Conservation (phyloP, 2,113 vertebrate genomes). For the Orycteropus afer region DNA sequence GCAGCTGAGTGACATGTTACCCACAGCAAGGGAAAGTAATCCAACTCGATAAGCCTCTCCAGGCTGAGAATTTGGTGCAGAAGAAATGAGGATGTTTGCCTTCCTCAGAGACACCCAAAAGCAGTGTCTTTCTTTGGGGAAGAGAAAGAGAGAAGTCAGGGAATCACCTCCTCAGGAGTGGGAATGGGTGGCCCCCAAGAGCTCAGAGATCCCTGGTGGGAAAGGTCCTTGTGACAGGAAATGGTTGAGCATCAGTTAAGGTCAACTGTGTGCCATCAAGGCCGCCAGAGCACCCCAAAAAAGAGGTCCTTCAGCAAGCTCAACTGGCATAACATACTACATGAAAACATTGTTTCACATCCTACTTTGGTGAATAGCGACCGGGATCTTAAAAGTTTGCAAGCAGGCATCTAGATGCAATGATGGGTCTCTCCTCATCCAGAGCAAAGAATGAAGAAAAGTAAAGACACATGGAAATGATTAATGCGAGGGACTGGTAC, state of each 20-base stretch:
- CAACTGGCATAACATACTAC: too few species aligned
- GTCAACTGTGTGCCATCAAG: not conserved
- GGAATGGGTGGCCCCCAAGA: not conserved
- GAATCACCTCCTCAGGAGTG: not conserved
- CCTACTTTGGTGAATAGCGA: too few species aligned
- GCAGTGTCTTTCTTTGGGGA: not conserved
- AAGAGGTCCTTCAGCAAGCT: too few species aligned
- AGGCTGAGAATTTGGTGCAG: not conserved
- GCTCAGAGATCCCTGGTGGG: not conserved
- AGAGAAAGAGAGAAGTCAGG: not conserved
- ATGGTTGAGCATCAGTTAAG: too few species aligned
- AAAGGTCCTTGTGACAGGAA: not conserved
- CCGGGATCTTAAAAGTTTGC: too few species aligned
- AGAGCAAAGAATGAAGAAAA: too few species aligned
- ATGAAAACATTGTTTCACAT: too few species aligned
- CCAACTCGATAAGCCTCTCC: not conserved
- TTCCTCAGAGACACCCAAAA: not conserved
- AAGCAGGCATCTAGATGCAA: too few species aligned
- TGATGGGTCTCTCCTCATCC: too few species aligned
- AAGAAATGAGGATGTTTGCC: not conserved
- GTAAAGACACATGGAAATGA: too few species aligned
- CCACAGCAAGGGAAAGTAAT: not conserved
- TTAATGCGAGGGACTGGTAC: too few species aligned
- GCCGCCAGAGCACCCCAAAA: not conserved
- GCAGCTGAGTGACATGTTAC: rapidly evolving